Evolutionary conservation across 1,140 invertebrate genomes (phyloP), one percentile per base, ranked within the genome.

Genomic region (Drosophila simulans): DNA sequence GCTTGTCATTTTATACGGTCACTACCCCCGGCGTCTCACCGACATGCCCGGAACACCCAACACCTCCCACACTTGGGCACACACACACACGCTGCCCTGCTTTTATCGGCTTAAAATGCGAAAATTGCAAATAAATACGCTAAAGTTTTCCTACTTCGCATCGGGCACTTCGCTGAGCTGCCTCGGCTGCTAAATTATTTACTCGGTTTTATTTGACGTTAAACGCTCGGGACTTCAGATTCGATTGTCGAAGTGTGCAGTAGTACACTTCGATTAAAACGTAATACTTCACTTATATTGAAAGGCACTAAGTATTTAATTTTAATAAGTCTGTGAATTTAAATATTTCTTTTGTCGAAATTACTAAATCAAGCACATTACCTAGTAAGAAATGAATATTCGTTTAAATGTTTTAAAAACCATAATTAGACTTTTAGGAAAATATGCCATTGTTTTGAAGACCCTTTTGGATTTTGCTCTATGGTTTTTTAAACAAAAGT

Each of bases 31-130:
- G 15, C 31, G 15, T 25, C 17, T 42, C 22, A 27, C 22, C 17
- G 10, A 10, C 42, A 17, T 10, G 5, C 42, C 35, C 8, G 35
- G 10, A 10, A 37, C 4, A 3, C 35, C n/a, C 45, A 46, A 64
- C 49, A 55, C 45, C 42, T 22, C 46, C 12, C 25, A 42, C 35
- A 53, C n/a, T 1, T 1, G 25, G 10, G 45, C 13, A 58, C 55
- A 53, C 39, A 40, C 20, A 22, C 20, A 22, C 20, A 22, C 20
- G 42, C 51, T 55, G 74, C 51, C 40, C 63, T 63, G 75, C 75
- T 88, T 73, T 88, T 88, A 88, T 88, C 83, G 80, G 83, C 84
- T 88, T 89, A 89, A 88, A 84, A 80, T 84, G 85, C 84, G 80
- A 88, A 89, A 88, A 88, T 74, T 89, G 80, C 80, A 84, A 88